Conservation (phyloP, 2,888 invertebrate genomes). For the Periphyllus acericola region DNA sequence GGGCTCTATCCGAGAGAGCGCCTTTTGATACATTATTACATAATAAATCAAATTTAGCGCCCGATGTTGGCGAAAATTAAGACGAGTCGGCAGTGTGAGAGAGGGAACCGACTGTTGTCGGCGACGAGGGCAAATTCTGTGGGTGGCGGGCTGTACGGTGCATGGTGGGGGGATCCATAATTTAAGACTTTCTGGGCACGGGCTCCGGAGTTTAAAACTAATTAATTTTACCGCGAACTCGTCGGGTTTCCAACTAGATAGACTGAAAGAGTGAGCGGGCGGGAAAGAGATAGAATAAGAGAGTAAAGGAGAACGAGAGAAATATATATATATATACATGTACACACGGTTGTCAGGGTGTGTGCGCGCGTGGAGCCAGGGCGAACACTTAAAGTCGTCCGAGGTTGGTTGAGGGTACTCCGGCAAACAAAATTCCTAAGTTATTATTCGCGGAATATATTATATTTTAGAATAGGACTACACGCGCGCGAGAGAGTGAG, state of each 20-base stretch:
- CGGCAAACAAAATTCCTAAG: conserved; percentile 47
- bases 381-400: conserved; percentile 58
- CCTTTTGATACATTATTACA: conserved; percentile 61
- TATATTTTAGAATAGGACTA: conserved; percentile 47
- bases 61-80: conserved; percentile 61
- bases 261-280: background rate
- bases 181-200: conserved; percentile 61
- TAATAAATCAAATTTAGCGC: conserved; percentile 61
- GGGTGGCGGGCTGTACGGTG: background rate
- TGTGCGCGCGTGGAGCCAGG: background rate
- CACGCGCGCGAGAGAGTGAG: conserved; percentile 14
- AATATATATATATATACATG: background rate
- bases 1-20: conserved; percentile 46
- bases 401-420: conserved; percentile 43
- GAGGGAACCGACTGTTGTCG: conserved; percentile 19
- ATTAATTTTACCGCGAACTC: conserved; percentile 62
- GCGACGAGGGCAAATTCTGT: conserved; percentile 21
- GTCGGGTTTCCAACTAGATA: conserved; percentile 57
- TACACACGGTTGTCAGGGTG: background rate
- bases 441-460: conserved; percentile 59
- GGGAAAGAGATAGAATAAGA: background rate
- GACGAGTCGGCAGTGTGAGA: conserved; percentile 51
- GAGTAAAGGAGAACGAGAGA: conserved; percentile 17
- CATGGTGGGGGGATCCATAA: conserved; percentile 49
- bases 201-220: conserved; percentile 60